Percentiles rank a stretch among this genome's conserved stretches.
Conservation (phyloP, 2,797 vertebrate genomes). For the Scleropages formosus region DNA sequence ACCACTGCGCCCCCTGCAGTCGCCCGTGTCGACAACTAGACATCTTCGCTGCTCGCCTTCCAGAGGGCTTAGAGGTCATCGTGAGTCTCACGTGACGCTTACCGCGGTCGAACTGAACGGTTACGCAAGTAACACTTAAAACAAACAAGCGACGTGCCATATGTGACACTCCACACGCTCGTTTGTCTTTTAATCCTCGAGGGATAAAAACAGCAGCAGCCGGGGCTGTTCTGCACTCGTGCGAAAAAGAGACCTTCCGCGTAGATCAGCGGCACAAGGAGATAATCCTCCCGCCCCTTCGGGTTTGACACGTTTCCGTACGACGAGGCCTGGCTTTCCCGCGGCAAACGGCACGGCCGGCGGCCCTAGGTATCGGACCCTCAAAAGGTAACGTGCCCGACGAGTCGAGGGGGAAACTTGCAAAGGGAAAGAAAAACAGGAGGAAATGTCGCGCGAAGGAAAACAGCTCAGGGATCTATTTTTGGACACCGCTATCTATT, state of each 20-base stretch:
- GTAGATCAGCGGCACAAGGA: constrained; percentile 66
- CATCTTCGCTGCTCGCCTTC: background rate
- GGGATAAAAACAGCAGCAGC: constrained; percentile 61
- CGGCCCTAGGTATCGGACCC: background rate
- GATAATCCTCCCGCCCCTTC: constrained; percentile 70
- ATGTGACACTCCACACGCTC: constrained; percentile 40
- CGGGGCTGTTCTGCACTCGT: constrained; percentile 45
- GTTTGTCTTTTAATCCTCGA: constrained; percentile 55
- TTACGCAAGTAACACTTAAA: constrained; percentile 9
- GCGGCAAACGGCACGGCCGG: constrained; percentile 43
- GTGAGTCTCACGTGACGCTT: no score
- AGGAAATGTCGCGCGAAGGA: background rate
- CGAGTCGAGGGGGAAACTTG: background rate
- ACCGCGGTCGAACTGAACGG: no score
- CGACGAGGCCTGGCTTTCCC: constrained; percentile 24
- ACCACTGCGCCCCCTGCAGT: no score
- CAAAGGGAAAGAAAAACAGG: background rate
- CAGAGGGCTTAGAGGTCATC: no score
- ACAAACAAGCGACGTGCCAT: background rate
- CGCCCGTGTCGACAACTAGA: no score
- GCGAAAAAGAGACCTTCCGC: constrained; percentile 60
- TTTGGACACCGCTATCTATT: no score
- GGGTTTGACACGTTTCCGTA: constrained; percentile 47
- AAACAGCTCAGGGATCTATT: constrained; percentile 4
- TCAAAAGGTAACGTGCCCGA: constrained; percentile 6